phyloP scores from a whole-genome alignment of 1,140 invertebrate genomes.

The Bombus confusus region DNA sequence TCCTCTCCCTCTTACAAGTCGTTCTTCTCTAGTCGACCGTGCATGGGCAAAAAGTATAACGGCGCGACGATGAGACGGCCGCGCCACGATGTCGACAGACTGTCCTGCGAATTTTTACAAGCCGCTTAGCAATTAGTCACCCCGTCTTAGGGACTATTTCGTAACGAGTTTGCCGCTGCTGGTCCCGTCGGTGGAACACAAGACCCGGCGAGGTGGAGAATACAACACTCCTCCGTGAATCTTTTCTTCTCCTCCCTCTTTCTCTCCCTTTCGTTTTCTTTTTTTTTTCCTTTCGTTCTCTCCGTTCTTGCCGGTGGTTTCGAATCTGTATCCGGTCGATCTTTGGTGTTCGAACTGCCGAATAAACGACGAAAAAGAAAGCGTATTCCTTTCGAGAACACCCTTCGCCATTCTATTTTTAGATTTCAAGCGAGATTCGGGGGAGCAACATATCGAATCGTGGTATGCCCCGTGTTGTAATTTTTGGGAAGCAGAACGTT shows the following conservation, averaged over 20 bases:
- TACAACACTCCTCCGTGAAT: conserved; percentile 10
- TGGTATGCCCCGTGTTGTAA: too few species aligned
- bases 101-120: conserved; percentile 53
- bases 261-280: too few species aligned
- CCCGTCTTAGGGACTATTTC: conserved; percentile 54
- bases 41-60: conserved; percentile 50
- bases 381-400: conserved; percentile 19
- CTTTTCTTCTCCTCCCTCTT: not conserved
- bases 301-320: conserved; percentile 4
- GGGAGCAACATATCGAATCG: not conserved
- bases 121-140: conserved; percentile 57
- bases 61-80: conserved; percentile 30
- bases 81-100: conserved; percentile 52
- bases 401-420: conserved; percentile 19
- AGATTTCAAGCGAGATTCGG: conserved; percentile 3
- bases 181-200: not conserved
- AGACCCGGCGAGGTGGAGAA: not conserved
- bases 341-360: conserved; percentile 28
- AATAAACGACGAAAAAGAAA: not conserved
- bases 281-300: not conserved
- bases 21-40: conserved; percentile 38
- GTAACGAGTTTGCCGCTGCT: conserved; percentile 48
- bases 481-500: not conserved
- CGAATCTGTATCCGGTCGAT: conserved; percentile 34
- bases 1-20: not conserved